Conservation (phyloP, 1,140 invertebrate genomes). For the Hormaphis cornu region DNA sequence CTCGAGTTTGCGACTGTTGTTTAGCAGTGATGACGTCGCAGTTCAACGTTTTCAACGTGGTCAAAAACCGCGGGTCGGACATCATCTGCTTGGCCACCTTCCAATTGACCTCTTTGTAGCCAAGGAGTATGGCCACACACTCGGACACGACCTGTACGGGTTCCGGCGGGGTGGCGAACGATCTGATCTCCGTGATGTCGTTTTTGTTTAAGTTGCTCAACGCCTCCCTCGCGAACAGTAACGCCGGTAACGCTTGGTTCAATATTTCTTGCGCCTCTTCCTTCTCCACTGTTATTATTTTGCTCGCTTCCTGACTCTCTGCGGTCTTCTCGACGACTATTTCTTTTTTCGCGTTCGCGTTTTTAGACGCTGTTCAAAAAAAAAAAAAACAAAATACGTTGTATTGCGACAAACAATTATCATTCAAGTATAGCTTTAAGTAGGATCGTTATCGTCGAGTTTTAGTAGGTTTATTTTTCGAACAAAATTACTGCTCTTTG, state of each 20-base stretch:
- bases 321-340: conserved; percentile 63
- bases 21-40: conserved; percentile 65
- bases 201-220: conserved; percentile 71
- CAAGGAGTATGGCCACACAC: conserved; percentile 72
- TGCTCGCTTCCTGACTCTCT: conserved; percentile 69
- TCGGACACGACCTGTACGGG: conserved; percentile 70
- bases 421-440: too few species aligned
- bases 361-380: conserved; percentile 49
- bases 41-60: conserved; percentile 71
- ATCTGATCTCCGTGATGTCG: conserved; percentile 85
- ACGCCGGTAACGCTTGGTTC: conserved; percentile 65
- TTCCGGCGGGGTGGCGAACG: conserved; percentile 80
- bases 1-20: conserved; percentile 50
- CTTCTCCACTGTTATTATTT: conserved; percentile 61
- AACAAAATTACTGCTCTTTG: too few species aligned
- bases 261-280: conserved; percentile 68
- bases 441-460: too few species aligned
- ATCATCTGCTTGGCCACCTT: conserved; percentile 82
- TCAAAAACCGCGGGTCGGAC: conserved; percentile 75
- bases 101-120: conserved; percentile 76
- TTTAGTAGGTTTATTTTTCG: too few species aligned
- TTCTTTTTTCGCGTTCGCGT: conserved; percentile 63
- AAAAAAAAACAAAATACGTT: too few species aligned
- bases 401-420: too few species aligned
- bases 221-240: conserved; percentile 68